Conservation (phyloP, 2,888 invertebrate genomes). For the Subacronicta megacephala region DNA sequence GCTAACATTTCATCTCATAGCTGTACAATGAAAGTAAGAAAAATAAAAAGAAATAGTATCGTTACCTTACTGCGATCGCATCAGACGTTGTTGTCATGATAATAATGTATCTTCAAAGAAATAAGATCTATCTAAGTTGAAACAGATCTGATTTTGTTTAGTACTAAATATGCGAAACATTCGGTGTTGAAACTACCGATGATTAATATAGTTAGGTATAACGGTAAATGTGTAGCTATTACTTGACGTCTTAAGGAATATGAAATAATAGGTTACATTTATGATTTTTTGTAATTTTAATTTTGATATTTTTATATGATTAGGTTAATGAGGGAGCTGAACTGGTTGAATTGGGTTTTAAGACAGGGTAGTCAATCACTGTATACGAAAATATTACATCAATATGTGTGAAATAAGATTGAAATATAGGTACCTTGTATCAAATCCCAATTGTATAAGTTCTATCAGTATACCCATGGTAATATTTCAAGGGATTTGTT, state of each 20-base stretch:
- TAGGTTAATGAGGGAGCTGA: constrained; percentile 19
- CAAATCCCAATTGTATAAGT: too few relatives aligned
- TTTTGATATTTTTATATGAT: constrained; percentile 35
- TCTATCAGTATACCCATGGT: too few relatives aligned
- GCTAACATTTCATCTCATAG: too few relatives aligned
- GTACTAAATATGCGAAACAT: constrained; percentile 12
- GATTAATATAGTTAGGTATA: neutral
- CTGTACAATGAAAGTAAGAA: constrained; percentile 22
- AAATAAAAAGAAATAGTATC: neutral
- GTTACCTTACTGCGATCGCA: too few relatives aligned
- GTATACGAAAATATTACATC: neutral
- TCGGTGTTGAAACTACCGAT: neutral
- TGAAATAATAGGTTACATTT: constrained; percentile 24
- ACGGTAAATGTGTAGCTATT: constrained; percentile 7
- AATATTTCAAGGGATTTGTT: too few relatives aligned
- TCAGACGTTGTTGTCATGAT: too few relatives aligned
- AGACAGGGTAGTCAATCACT: too few relatives aligned
- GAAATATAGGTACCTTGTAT: too few relatives aligned
- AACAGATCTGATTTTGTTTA: constrained; percentile 31
- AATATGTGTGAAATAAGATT: too few relatives aligned
- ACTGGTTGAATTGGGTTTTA: too few relatives aligned
- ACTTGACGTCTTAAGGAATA: constrained; percentile 15
- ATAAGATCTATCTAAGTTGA: neutral
- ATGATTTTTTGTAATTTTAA: constrained; percentile 31
- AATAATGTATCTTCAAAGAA: neutral